These are phyloP conservation scores for Conomelus anceps DNA, from an alignment of 2,888 invertebrate species.

Conservation along the genomic window DNA sequence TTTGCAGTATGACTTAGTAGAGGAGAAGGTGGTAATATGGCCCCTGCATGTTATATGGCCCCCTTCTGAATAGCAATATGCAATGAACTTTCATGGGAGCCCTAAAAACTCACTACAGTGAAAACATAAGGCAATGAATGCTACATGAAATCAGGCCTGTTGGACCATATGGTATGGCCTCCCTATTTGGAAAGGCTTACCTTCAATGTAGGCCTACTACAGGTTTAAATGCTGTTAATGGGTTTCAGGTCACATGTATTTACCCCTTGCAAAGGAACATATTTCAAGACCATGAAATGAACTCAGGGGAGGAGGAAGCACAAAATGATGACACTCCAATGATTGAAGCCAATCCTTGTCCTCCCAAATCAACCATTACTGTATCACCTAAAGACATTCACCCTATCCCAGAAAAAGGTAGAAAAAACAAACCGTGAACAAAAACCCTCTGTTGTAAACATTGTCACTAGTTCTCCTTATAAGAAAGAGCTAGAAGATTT, in stretches of 20 bases:
- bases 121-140: no score
- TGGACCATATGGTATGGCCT: conserved; percentile 30
- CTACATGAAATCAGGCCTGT: conserved; percentile 30
- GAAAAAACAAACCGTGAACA: background rate
- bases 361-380: no score
- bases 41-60: conserved; percentile 12
- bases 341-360: no score
- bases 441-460: background rate
- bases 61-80: conserved; percentile 4
- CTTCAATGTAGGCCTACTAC: conserved; percentile 34
- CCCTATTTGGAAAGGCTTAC: conserved; percentile 34
- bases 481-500: background rate
- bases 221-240: conserved; percentile 29
- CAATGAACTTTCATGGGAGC: no score
- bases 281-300: conserved; percentile 25
- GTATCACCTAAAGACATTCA: conserved; percentile 1
- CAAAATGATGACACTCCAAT: background rate
- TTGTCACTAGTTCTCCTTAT: background rate
- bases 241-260: conserved; percentile 34
- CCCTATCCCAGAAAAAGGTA: background rate
- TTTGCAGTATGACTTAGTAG: no score
- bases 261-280: conserved; percentile 34
- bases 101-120: no score
- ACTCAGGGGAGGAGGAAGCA: conserved; percentile 13
- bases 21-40: conserved; percentile 15